These are phyloP conservation scores for Indri indri DNA, from an alignment of 2,113 vertebrate genomes.

Conservation along the genomic window DNA sequence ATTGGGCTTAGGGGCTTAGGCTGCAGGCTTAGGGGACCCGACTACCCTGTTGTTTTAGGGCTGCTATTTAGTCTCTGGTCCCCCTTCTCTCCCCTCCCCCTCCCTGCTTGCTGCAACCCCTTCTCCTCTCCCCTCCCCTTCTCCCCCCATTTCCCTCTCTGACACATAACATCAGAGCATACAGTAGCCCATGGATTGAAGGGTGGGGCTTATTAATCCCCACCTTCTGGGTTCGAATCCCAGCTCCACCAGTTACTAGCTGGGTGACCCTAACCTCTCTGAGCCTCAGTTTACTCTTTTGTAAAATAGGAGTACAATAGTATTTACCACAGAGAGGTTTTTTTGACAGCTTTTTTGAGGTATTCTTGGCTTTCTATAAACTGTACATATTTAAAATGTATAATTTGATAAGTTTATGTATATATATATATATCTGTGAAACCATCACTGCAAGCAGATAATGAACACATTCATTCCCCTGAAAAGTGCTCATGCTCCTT, in stretches of 20 bases:
- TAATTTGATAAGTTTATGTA: not conserved
- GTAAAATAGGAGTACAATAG: not conserved
- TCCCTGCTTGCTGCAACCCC: fast-evolving
- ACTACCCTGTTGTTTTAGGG: not conserved
- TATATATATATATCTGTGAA: not conserved
- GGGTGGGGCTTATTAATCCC: not conserved
- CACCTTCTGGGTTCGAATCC: not conserved
- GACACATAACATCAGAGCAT: not conserved
- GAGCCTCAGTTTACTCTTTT: not conserved
- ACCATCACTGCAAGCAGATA: not conserved
- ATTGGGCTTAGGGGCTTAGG: too few species aligned
- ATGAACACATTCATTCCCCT: not conserved
- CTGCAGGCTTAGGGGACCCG: too few species aligned
- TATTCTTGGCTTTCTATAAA: not conserved
- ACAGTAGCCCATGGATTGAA: fast-evolving
- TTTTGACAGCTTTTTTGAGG: not conserved
- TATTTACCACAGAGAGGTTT: too few species aligned
- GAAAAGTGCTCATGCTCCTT: not conserved
- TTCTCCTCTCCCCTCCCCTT: not conserved
- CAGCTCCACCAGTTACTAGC: not conserved
- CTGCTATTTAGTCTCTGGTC: not conserved
- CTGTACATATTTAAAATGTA: not conserved
- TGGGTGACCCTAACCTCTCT: not conserved
- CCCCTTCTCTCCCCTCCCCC: too few species aligned
- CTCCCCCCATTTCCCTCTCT: fast-evolving